Percentiles rank a stretch among this genome's conserved stretches.
These are phyloP conservation scores for Dioctria rufipes DNA, from an alignment of 2,888 invertebrate species.

Conservation along the genomic window DNA sequence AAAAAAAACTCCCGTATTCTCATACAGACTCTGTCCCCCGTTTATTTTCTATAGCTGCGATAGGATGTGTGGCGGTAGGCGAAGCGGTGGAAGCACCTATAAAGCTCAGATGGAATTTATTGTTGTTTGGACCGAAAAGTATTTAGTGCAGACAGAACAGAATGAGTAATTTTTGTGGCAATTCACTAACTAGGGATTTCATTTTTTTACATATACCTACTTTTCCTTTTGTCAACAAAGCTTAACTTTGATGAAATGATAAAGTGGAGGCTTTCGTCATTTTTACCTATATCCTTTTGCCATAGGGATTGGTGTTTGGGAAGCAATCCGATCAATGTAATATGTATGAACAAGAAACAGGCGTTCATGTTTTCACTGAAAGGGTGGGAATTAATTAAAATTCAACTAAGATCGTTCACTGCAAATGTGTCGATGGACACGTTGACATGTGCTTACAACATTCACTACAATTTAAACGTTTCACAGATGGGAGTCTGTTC, in stretches of 20 bases:
- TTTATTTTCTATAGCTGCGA: background rate
- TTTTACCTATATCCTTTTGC: background rate
- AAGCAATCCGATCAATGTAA: background rate
- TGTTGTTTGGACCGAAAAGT: background rate
- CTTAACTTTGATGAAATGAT: too few relatives aligned
- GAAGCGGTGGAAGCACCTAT: conserved; percentile 10
- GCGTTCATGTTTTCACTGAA: background rate
- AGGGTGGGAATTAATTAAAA: background rate
- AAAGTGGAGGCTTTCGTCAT: too few relatives aligned
- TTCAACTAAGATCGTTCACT: background rate
- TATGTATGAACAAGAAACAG: background rate
- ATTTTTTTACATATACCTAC: too few relatives aligned
- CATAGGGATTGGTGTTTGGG: background rate
- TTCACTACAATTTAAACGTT: too few relatives aligned
- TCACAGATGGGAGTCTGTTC: too few relatives aligned
- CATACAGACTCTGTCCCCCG: conserved; percentile 10
- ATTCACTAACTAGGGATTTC: too few relatives aligned
- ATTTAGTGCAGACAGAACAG: background rate
- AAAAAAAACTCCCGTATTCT: background rate
- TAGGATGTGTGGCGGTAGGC: conserved; percentile 14
- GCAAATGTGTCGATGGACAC: background rate
- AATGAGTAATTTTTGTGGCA: background rate
- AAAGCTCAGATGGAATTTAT: conserved; percentile 36
- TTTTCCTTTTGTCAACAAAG: too few relatives aligned
- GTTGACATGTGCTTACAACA: background rate